These are phyloP conservation scores for Ormia ochracea DNA, from an alignment of 2,888 invertebrate species.

Conservation along the genomic window DNA sequence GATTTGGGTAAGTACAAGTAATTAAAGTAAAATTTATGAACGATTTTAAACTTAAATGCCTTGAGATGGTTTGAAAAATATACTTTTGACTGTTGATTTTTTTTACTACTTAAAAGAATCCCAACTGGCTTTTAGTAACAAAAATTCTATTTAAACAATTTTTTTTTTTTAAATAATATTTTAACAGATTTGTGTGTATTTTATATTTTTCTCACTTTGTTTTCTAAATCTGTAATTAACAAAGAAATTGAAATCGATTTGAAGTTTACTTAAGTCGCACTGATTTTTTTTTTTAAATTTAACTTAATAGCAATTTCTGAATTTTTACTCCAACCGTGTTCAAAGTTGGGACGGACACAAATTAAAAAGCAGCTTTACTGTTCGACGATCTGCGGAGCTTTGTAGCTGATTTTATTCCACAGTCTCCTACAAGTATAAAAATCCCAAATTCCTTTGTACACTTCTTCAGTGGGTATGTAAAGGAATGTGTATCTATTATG, in stretches of 20 bases:
- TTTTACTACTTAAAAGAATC: conserved; percentile 20
- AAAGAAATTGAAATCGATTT: conserved; percentile 14
- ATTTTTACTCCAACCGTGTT: conserved; percentile 59
- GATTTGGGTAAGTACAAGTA: conserved; percentile 6
- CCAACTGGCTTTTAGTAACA: conserved; percentile 38
- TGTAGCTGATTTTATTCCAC: conserved; percentile 72
- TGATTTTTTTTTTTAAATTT: conserved; percentile 49
- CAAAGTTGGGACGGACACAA: conserved; percentile 69
- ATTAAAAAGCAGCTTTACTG: conserved; percentile 75
- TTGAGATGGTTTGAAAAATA: conserved; percentile 57
- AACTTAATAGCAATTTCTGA: conserved; percentile 2
- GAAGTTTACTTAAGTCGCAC: conserved; percentile 55
- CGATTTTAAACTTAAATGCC: conserved; percentile 55
- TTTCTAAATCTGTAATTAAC: conserved; percentile 8
- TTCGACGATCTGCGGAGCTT: conserved; percentile 77
- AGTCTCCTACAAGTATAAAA: conserved; percentile 71
- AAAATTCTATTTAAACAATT: conserved; percentile 23
- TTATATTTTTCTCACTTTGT: conserved; percentile 42
- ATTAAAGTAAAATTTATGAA: conserved; percentile 52
- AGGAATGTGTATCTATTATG: background rate
- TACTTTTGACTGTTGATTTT: background rate
- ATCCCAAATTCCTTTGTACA: conserved; percentile 68
- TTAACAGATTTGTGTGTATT: conserved; percentile 35
- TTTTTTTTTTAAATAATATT: conserved; percentile 9
- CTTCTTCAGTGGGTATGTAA: background rate